Evolutionary conservation across 2,113 vertebrate species (phyloP).

Genomic region (Sardina pilchardus): DNA sequence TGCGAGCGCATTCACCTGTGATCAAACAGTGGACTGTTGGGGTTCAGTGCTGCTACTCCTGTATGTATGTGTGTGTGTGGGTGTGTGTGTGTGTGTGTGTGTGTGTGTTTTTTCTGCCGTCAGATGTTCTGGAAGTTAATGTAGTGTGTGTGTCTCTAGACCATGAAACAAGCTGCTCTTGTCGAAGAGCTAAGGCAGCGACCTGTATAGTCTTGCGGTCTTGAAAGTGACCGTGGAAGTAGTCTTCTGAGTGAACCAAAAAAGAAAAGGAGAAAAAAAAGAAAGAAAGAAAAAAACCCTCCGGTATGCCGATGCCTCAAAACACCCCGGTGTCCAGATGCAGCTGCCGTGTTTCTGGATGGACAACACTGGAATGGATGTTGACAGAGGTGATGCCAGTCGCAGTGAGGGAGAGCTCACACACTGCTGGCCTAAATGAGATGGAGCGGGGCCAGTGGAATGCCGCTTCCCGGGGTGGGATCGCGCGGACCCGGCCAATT

Average conservation of each 20-base stretch:
- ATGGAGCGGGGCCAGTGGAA: conserved; percentile 35
- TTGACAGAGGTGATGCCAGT: conserved; percentile 22
- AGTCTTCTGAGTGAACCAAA: conserved; percentile 29
- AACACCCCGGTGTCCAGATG: background rate
- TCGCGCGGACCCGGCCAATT: conserved; percentile 24
- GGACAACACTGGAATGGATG: background rate
- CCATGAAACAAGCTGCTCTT: conserved; percentile 28
- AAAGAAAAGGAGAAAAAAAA: too few relatives aligned
- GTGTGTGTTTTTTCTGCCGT: background rate
- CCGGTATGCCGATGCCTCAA: background rate
- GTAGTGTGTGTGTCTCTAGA: conserved; percentile 32
- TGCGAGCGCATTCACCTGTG: background rate
- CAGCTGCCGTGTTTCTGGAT: background rate
- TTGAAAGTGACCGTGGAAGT: conserved; percentile 47
- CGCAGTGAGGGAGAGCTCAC: conserved; percentile 7
- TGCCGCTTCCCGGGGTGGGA: conserved; percentile 24
- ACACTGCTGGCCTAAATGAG: conserved; percentile 21
- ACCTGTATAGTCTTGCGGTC: conserved; percentile 35
- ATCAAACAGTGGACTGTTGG: background rate
- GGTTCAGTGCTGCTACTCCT: background rate
- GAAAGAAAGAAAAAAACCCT: too few relatives aligned
- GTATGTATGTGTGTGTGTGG: background rate
- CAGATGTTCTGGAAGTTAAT: conserved; percentile 35
- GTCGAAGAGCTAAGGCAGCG: background rate
- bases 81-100: background rate